Evolutionary conservation across 2,113 vertebrate species (phyloP).

Genomic region (Cinclus mexicanus): DNA sequence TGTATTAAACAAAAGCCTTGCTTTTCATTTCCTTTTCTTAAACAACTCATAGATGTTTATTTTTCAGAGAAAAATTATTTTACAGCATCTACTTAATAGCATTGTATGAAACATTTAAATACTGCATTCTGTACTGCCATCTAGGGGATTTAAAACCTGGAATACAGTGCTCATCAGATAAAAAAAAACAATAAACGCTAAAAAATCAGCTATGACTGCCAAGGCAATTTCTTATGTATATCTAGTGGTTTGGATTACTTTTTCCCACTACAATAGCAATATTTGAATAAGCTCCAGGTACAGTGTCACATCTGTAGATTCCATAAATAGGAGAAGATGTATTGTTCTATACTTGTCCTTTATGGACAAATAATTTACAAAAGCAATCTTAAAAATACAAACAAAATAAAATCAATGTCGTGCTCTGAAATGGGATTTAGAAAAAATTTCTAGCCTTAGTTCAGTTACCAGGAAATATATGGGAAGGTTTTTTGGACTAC

Average conservation of each 20-base stretch:
- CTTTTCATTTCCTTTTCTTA: conserved; percentile 28
- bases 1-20: background rate
- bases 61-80: conserved; percentile 62
- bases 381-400: conserved; percentile 47
- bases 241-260: background rate
- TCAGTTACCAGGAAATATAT: background rate
- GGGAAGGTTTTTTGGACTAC: background rate
- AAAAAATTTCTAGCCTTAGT: background rate
- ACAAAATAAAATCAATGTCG: conserved; percentile 25
- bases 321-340: background rate
- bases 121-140: conserved; percentile 79
- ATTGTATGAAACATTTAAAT: conserved; percentile 67
- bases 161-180: background rate
- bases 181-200: conserved; percentile 11
- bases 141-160: conserved; percentile 74
- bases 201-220: conserved; percentile 31
- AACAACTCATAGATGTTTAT: conserved; percentile 46
- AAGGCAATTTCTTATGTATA: conserved; percentile 28
- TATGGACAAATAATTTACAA: conserved; percentile 55
- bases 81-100: conserved; percentile 35
- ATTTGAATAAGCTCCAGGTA: conserved; percentile 6
- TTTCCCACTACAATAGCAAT: conserved; percentile 32
- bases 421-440: conserved; percentile 22
- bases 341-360: background rate
- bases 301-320: background rate